Evolutionary conservation across 2,797 vertebrate species (phyloP).

Genomic region (Cuniculus paca): DNA sequence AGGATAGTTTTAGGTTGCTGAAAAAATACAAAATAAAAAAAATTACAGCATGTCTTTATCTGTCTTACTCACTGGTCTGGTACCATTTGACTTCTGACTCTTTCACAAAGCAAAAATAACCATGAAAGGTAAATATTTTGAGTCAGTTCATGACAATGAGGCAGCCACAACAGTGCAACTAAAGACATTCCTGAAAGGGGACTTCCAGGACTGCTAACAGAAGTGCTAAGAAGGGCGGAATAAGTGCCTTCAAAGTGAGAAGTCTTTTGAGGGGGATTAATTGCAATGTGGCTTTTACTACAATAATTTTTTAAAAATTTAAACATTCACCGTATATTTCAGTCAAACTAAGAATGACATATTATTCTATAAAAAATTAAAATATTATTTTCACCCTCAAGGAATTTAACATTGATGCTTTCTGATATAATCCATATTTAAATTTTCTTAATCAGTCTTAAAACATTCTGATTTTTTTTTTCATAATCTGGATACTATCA

Average conservation of each 20-base stretch:
- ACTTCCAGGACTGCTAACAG: background rate
- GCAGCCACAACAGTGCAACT: background rate
- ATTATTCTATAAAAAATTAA: background rate
- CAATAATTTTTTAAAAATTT: background rate
- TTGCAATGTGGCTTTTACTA: background rate
- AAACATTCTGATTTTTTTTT: constrained; percentile 4
- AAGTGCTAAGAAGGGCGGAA: background rate
- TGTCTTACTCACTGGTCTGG: background rate
- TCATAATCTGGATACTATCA: background rate
- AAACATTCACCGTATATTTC: background rate
- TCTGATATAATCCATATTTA: constrained; percentile 4
- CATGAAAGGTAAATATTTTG: background rate
- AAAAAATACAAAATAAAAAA: background rate
- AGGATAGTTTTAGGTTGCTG: background rate
- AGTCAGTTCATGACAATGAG: background rate
- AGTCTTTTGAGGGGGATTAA: background rate
- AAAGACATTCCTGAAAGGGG: background rate
- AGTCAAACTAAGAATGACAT: background rate
- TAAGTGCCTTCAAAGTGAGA: background rate
- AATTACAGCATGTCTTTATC: background rate
- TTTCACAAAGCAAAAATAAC: background rate
- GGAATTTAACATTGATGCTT: constrained; percentile 30
- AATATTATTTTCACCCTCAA: background rate
- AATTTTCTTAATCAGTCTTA: constrained; percentile 19
- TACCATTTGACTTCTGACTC: background rate